Conservation (phyloP, 2,113 vertebrate species). For the Pygoscelis antarcticus region DNA sequence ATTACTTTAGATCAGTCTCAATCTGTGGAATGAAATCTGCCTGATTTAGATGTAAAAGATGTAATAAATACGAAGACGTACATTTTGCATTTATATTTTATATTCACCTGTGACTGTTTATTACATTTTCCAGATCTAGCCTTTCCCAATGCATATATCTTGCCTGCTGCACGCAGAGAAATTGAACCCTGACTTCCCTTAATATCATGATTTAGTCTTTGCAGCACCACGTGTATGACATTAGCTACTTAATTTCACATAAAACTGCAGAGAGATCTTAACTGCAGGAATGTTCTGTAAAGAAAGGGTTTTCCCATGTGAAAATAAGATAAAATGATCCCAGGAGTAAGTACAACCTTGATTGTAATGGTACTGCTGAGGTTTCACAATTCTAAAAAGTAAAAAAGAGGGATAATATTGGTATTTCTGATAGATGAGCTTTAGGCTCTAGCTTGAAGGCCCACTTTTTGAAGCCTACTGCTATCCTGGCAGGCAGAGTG, state of each 20-base stretch:
- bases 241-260: neutral
- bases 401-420: neutral
- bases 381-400: neutral
- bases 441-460: neutral
- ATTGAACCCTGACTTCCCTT: neutral
- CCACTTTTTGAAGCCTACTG: neutral
- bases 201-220: neutral
- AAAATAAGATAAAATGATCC: neutral
- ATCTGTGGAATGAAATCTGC: constrained; percentile 54
- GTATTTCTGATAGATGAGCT: neutral
- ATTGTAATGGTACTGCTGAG: neutral
- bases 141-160: neutral
- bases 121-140: neutral
- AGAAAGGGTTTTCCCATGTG: neutral
- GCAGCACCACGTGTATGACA: neutral
- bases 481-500: neutral
- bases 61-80: constrained; percentile 55
- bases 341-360: neutral
- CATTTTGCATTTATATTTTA: constrained; percentile 59
- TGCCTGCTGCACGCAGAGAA: neutral
- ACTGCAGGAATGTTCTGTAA: neutral
- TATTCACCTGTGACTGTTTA: neutral
- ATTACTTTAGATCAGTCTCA: constrained; percentile 62
- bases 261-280: neutral
- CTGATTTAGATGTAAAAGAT: constrained; percentile 60